A percentile compares a stretch with the other conserved stretches of the same genome.
These are phyloP conservation scores for Epiperipatus broadwayi DNA, from an alignment of 2,888 invertebrate genomes.

Conservation along the genomic window DNA sequence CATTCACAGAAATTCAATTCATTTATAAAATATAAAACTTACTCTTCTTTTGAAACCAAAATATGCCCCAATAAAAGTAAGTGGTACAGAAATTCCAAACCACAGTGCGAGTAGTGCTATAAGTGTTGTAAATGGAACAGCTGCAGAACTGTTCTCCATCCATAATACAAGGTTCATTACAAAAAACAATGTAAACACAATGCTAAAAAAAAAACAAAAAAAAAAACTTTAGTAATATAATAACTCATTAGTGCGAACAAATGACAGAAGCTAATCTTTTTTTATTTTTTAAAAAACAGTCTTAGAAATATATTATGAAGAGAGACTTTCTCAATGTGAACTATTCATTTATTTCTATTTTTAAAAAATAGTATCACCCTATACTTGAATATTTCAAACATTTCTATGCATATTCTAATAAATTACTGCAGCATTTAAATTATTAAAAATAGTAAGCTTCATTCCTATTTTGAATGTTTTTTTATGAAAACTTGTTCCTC, in stretches of 20 bases:
- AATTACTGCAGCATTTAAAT: no score
- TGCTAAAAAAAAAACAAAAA: slow-evolving; percentile 37
- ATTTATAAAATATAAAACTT: slow-evolving; percentile 25
- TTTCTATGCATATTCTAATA: no score
- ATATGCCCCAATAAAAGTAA: slow-evolving; percentile 93
- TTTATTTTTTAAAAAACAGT: slow-evolving; percentile 12
- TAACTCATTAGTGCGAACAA: background rate
- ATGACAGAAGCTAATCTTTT: slow-evolving; percentile 11
- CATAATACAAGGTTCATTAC: slow-evolving; percentile 87
- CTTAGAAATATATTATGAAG: no score
- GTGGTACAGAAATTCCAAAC: slow-evolving; percentile 94
- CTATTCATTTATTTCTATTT: no score
- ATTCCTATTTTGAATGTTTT: no score
- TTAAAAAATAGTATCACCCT: no score
- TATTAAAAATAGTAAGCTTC: no score
- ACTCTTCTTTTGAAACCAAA: slow-evolving; percentile 94
- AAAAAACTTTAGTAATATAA: no score
- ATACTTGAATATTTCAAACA: no score
- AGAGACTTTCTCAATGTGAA: no score
- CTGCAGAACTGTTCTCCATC: slow-evolving; percentile 86
- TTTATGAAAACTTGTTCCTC: no score
- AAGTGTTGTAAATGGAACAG: slow-evolving; percentile 88
- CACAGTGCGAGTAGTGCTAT: slow-evolving; percentile 81
- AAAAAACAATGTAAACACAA: slow-evolving; percentile 92
- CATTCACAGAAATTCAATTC: background rate